phyloP scores from a whole-genome alignment of 2,113 vertebrate genomes.

The Ctenomys sociabilis region DNA sequence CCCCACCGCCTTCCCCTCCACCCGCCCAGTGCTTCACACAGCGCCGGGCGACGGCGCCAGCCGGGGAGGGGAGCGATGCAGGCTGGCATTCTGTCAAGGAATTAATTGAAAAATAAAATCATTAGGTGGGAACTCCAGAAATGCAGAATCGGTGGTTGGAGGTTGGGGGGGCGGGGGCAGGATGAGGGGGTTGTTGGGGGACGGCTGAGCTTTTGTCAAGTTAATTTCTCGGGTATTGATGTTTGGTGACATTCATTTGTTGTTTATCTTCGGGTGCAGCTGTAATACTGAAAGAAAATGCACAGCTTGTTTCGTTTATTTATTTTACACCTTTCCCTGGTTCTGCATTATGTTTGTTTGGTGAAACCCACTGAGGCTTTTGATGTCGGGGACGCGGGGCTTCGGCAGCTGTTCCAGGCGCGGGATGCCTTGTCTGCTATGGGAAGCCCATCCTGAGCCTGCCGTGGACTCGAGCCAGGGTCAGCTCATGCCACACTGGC shows the following conservation, averaged over 20 bases:
- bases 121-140: constrained; percentile 88
- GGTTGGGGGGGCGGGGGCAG: constrained; percentile 52
- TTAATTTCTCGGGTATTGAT: constrained; percentile 88
- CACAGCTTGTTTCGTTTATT: constrained; percentile 87
- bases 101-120: constrained; percentile 92
- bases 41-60: background rate
- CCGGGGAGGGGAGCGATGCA: constrained; percentile 53
- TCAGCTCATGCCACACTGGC: rapidly evolving
- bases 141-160: constrained; percentile 83
- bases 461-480: background rate
- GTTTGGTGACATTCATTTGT: constrained; percentile 87
- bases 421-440: background rate
- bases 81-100: constrained; percentile 88
- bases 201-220: constrained; percentile 84
- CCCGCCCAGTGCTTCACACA: constrained; percentile 32
- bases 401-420: constrained; percentile 84
- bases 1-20: background rate
- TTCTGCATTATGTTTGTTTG: constrained; percentile 88
- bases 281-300: constrained; percentile 85
- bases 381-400: constrained; percentile 84
- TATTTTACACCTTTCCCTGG: constrained; percentile 88
- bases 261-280: constrained; percentile 89
- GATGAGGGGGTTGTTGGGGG: constrained; percentile 75
- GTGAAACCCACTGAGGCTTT: constrained; percentile 88
- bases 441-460: background rate